Evolutionary conservation across 2,113 vertebrate species (phyloP).

Genomic region (Rhadina sibilatrix): DNA sequence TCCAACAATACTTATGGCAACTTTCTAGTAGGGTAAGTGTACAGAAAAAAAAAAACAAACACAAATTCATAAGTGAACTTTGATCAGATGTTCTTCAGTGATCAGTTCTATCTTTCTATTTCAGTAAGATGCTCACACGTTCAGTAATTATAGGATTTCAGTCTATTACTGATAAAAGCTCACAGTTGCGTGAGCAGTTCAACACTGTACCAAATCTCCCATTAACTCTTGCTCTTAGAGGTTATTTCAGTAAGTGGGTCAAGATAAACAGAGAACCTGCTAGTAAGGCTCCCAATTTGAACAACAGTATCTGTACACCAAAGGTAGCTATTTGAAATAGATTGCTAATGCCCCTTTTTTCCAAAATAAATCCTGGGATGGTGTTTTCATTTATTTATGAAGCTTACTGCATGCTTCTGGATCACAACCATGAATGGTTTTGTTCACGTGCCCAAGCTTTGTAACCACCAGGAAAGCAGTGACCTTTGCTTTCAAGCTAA

Average conservation of each 20-base stretch:
- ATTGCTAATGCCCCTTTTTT: neutral
- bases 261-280: conserved; percentile 33
- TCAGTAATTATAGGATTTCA: neutral
- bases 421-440: neutral
- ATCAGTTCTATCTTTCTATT: neutral
- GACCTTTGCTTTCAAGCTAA: neutral
- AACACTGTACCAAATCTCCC: neutral
- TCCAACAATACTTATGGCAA: neutral
- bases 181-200: neutral
- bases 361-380: neutral
- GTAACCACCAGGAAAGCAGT: neutral
- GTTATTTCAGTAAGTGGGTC: conserved; percentile 58
- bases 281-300: neutral
- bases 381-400: neutral
- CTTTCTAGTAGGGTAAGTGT: neutral
- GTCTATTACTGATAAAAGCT: neutral
- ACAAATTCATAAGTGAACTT: neutral
- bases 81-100: neutral
- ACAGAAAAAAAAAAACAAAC: neutral
- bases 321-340: neutral
- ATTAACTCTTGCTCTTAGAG: conserved; percentile 12
- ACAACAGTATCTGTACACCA: neutral
- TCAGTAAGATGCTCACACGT: neutral
- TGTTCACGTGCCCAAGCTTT: neutral
- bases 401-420: neutral